Conservation (phyloP, 2,888 invertebrate species). For the Psococerastis gibbosa region DNA sequence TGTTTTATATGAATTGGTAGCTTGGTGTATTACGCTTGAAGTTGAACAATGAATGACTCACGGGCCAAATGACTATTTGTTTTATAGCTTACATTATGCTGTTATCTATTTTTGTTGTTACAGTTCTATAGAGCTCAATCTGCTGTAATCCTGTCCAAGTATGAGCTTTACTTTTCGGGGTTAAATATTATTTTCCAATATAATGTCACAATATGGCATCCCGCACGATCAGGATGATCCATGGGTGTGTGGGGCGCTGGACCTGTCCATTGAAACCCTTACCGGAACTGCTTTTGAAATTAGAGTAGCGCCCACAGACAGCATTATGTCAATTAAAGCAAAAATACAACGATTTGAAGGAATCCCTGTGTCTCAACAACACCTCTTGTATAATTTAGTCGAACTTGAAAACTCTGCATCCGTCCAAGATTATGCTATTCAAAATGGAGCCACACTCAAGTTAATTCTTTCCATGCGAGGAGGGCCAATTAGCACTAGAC, state of each 20-base stretch:
- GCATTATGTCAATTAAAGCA: slow-evolving; percentile 56
- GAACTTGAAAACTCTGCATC: slow-evolving; percentile 45
- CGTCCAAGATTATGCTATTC: slow-evolving; percentile 40
- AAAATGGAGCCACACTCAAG: slow-evolving; percentile 47
- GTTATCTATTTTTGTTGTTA: no score
- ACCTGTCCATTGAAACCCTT: slow-evolving; percentile 9
- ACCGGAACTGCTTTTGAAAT: slow-evolving; percentile 57
- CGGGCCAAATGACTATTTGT: no score
- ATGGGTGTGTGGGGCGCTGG: slow-evolving; percentile 8
- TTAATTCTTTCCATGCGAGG: slow-evolving; percentile 57
- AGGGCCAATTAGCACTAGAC: slow-evolving; percentile 55
- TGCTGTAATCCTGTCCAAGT: no score
- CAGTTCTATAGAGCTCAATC: no score
- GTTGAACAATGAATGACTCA: no score
- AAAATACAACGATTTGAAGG: slow-evolving; percentile 67
- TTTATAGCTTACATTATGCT: no score
- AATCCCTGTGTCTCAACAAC: slow-evolving; percentile 56
- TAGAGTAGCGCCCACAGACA: slow-evolving; percentile 54
- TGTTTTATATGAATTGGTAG: no score
- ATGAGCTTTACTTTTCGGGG: no score
- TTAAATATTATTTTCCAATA: no score
- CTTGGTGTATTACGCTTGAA: no score
- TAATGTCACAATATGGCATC: slow-evolving; percentile 9
- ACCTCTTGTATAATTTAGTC: slow-evolving; percentile 48
- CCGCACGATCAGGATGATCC: slow-evolving; percentile 3